These are phyloP conservation scores for Murina feae DNA, from an alignment of 2,113 vertebrate species.

Conservation along the genomic window DNA sequence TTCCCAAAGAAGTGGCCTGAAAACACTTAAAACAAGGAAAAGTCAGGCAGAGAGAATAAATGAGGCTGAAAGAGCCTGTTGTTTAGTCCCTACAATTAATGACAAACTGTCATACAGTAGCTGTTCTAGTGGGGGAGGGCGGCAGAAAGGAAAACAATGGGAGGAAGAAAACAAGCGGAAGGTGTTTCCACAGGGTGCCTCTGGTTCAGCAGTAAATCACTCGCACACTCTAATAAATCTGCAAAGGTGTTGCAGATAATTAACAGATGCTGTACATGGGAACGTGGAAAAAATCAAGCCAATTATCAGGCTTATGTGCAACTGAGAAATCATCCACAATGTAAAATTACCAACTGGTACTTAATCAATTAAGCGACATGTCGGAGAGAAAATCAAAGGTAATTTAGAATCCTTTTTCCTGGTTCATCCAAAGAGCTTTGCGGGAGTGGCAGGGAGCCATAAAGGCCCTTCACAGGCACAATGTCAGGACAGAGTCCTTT, in stretches of 20 bases:
- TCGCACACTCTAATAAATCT: conserved; percentile 69
- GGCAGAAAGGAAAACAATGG: neutral
- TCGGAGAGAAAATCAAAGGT: conserved; percentile 66
- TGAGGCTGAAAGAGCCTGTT: conserved; percentile 39
- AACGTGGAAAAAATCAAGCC: conserved; percentile 58
- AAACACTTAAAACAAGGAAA: conserved; percentile 76
- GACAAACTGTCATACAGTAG: conserved; percentile 63
- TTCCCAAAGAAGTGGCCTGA: conserved; percentile 76
- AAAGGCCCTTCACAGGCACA: neutral
- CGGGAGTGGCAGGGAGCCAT: neutral
- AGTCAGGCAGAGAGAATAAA: conserved; percentile 72
- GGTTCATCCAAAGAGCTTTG: neutral
- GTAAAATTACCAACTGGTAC: conserved; percentile 59
- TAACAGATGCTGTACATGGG: conserved; percentile 65
- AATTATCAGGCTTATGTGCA: conserved; percentile 71
- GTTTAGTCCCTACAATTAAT: conserved; percentile 68
- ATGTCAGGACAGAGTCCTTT: neutral
- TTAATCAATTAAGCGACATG: conserved; percentile 56
- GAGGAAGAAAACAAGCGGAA: conserved; percentile 20
- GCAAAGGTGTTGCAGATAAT: conserved; percentile 74
- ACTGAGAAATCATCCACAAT: conserved; percentile 70
- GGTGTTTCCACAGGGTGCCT: conserved; percentile 71
- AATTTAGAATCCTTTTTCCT: conserved; percentile 61
- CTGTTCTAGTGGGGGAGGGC: conserved; percentile 15
- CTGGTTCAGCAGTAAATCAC: conserved; percentile 69